A percentile compares a stretch with the other conserved stretches of the same genome.
These are phyloP conservation scores for Sceloporus tristichus DNA, from an alignment of 2,113 vertebrate genomes.

Conservation along the genomic window DNA sequence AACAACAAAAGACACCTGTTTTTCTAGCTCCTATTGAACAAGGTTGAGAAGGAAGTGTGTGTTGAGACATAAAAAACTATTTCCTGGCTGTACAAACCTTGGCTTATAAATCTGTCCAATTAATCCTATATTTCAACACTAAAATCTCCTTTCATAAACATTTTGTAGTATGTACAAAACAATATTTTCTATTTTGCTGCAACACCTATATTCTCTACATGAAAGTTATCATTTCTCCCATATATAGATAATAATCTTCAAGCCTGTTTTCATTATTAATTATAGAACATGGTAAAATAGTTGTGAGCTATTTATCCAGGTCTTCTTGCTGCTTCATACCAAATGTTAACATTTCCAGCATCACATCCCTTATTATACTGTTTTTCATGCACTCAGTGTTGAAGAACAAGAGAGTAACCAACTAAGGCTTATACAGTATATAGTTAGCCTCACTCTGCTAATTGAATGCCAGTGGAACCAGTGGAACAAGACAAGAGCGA, in stretches of 20 bases:
- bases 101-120: neutral
- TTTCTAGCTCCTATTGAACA: neutral
- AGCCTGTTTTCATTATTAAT: neutral
- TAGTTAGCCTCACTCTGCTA: neutral
- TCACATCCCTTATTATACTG: neutral
- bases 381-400: neutral
- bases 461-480: neutral
- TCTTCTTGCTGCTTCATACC: constrained; percentile 1
- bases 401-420: neutral
- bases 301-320: neutral
- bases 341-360: neutral
- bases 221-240: neutral
- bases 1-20: neutral
- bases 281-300: neutral
- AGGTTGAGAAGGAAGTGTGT: neutral
- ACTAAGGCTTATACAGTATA: neutral
- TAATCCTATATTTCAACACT: neutral
- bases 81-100: neutral
- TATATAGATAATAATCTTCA: neutral
- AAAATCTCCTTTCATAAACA: neutral
- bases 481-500: neutral
- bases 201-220: neutral
- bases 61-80: neutral
- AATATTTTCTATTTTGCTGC: neutral
- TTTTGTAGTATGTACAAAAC: neutral